phyloP scores from a whole-genome alignment of 2,797 vertebrate genomes.

The Gorsachius magnificus region DNA sequence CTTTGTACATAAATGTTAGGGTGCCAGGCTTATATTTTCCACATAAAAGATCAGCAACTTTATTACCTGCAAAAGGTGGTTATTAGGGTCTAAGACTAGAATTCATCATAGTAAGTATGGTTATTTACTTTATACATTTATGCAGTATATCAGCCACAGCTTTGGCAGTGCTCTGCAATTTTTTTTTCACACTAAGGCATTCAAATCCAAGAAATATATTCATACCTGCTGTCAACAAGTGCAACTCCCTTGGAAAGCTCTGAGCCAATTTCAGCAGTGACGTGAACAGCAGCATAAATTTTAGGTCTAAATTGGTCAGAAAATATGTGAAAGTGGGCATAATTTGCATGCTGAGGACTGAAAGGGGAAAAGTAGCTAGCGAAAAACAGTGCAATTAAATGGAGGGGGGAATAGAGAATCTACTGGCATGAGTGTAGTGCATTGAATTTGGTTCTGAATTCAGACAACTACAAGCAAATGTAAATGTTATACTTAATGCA shows the following conservation, averaged over 20 bases:
- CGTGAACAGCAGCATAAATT: constrained; percentile 63
- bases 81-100: constrained; percentile 71
- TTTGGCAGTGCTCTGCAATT: constrained; percentile 70
- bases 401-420: background rate
- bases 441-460: constrained; percentile 31
- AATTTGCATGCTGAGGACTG: constrained; percentile 59
- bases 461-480: constrained; percentile 50
- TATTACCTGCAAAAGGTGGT: constrained; percentile 62
- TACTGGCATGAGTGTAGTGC: constrained; percentile 3
- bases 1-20: constrained; percentile 59
- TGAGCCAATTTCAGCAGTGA: constrained; percentile 67
- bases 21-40: constrained; percentile 62
- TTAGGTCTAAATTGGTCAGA: constrained; percentile 68
- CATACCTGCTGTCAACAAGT: constrained; percentile 71
- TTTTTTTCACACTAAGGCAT: constrained; percentile 62
- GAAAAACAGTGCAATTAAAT: constrained; percentile 40
- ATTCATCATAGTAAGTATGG: constrained; percentile 67
- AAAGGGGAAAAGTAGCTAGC: constrained; percentile 36
- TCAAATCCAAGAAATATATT: constrained; percentile 70
- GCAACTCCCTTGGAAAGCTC: constrained; percentile 69
- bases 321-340: constrained; percentile 63
- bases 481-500: constrained; percentile 64
- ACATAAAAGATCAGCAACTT: constrained; percentile 65
- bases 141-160: constrained; percentile 69
- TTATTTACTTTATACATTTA: constrained; percentile 73